Conservation (phyloP, 2,888 invertebrate species). For the Caenorhabditis panamensis region DNA sequence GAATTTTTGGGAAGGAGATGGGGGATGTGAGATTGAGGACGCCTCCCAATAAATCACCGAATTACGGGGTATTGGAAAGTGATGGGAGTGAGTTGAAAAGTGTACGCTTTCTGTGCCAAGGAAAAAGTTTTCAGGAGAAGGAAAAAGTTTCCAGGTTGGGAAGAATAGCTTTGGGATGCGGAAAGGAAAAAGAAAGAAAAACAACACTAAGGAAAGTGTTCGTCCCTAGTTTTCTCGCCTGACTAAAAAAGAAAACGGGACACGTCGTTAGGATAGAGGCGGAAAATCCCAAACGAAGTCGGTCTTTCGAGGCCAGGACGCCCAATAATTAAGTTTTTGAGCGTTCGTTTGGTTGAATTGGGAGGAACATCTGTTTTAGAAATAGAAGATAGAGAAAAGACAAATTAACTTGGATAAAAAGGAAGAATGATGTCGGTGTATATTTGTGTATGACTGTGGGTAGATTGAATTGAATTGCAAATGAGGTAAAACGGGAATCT, state of each 20-base stretch:
- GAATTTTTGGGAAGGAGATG: neutral
- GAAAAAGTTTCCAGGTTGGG: neutral
- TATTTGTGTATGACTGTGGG: constrained; percentile 23
- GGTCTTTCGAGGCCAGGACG: constrained; percentile 11
- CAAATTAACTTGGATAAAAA: constrained; percentile 18
- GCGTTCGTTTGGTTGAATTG: neutral
- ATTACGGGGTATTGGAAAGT: constrained; percentile 49
- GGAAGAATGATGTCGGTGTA: constrained; percentile 9
- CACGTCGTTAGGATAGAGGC: constrained; percentile 27
- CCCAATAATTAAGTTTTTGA: constrained; percentile 48
- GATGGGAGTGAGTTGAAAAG: constrained; percentile 34
- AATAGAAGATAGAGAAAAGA: neutral
- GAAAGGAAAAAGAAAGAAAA: neutral
- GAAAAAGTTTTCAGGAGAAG: neutral
- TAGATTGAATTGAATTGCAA: constrained; percentile 54
- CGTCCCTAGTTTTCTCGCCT: neutral
- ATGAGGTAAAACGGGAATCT: constrained; percentile 57
- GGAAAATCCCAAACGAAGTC: constrained; percentile 21
- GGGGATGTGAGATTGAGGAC: constrained; percentile 2
- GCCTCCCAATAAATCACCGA: constrained; percentile 45
- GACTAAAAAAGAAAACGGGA: constrained; percentile 2
- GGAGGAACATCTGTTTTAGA: neutral
- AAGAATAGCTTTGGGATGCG: neutral
- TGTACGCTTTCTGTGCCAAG: neutral
- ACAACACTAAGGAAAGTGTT: constrained; percentile 8